Conservation (phyloP, 2,888 invertebrate genomes). For the Andrena camellia region DNA sequence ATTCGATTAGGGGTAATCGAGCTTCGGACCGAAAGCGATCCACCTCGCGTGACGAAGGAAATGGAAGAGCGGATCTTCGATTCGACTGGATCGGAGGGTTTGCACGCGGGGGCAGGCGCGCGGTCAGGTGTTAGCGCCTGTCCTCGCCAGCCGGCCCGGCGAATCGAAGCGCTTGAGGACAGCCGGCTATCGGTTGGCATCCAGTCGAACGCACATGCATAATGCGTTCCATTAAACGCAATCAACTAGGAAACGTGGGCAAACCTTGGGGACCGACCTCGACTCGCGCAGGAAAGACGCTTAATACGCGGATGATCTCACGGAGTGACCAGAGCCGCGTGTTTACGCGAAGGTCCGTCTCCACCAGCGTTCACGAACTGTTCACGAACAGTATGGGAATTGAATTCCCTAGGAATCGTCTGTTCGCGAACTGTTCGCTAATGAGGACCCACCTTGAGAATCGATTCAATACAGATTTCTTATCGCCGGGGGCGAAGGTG, state of each 20-base stretch:
- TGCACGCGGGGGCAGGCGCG: neutral
- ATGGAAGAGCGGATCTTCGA: neutral
- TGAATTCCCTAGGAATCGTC: no score
- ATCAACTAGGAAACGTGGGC: conserved; percentile 74
- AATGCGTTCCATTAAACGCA: conserved; percentile 68
- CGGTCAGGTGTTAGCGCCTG: conserved; percentile 10
- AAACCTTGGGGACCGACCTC: conserved; percentile 72
- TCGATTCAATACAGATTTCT: conserved; percentile 28
- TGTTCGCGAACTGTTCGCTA: no score
- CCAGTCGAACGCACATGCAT: conserved; percentile 56
- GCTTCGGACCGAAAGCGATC: no score
- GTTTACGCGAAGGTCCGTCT: no score
- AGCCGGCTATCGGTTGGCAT: conserved; percentile 57
- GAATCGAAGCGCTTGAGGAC: conserved; percentile 40
- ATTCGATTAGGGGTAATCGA: no score
- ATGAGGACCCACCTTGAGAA: no score
- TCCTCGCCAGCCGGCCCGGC: conserved; percentile 28
- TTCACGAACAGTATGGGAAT: no score
- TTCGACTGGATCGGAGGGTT: neutral
- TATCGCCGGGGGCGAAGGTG: conserved; percentile 6
- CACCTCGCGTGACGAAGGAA: neutral
- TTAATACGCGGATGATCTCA: conserved; percentile 48
- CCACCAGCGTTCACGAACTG: no score
- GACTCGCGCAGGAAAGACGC: conserved; percentile 64
- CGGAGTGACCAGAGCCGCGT: conserved; percentile 7